phyloP scores from a whole-genome alignment of 2,888 invertebrate species.

The Xanthorhoe designata region DNA sequence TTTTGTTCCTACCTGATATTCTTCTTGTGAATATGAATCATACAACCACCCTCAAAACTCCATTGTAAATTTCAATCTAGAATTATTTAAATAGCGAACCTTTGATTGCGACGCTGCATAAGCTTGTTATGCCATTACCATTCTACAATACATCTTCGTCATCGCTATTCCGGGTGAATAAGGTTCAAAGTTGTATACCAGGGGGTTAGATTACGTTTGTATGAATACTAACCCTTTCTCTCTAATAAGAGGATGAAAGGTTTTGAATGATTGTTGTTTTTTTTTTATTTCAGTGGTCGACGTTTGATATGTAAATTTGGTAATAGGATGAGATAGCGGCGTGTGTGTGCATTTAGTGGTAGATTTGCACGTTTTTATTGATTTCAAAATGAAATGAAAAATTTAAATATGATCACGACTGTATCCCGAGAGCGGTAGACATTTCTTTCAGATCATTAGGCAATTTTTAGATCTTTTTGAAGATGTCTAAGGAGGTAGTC shows the following conservation, averaged over 20 bases:
- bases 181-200: slow-evolving; percentile 51
- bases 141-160: slow-evolving; percentile 38
- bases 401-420: too few relatives aligned
- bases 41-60: slow-evolving; percentile 55
- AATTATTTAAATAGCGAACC: slow-evolving; percentile 80
- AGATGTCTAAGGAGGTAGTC: too few relatives aligned
- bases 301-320: slow-evolving; percentile 83
- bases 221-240: slow-evolving; percentile 66
- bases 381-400: too few relatives aligned
- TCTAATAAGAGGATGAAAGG: slow-evolving; percentile 81
- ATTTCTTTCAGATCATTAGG: too few relatives aligned
- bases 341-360: slow-evolving; percentile 73
- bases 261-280: slow-evolving; percentile 75
- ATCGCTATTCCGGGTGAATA: slow-evolving; percentile 45
- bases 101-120: slow-evolving; percentile 75
- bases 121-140: slow-evolving; percentile 66
- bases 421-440: too few relatives aligned
- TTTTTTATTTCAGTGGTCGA: slow-evolving; percentile 65
- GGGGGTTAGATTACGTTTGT: slow-evolving; percentile 41
- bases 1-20: background rate
- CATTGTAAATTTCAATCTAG: slow-evolving; percentile 75
- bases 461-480: too few relatives aligned
- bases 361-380: slow-evolving; percentile 54
- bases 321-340: slow-evolving; percentile 74
- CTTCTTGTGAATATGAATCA: background rate